Conservation (phyloP, 2,888 invertebrate species). For the Parasteatoda lunata region DNA sequence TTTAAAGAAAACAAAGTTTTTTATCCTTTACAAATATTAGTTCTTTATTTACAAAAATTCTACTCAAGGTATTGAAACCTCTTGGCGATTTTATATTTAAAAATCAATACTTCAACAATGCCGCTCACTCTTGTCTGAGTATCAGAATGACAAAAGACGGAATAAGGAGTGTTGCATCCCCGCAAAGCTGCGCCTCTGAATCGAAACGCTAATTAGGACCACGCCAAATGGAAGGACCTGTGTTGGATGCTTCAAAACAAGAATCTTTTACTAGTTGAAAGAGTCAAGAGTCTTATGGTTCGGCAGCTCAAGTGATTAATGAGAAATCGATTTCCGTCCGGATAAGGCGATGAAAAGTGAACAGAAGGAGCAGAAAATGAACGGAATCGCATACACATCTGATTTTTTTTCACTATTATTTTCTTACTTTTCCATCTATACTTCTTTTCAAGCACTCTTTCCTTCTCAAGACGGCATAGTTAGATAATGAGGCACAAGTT, state of each 20-base stretch:
- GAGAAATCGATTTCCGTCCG: slow-evolving; percentile 39
- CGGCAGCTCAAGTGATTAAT: slow-evolving; percentile 60
- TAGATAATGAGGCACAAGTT: slow-evolving; percentile 39
- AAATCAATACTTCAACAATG: too few relatives aligned
- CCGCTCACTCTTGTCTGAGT: too few relatives aligned
- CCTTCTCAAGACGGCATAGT: background rate
- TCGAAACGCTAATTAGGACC: slow-evolving; percentile 40
- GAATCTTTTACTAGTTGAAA: slow-evolving; percentile 4
- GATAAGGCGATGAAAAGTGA: slow-evolving; percentile 50
- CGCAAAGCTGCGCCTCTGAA: background rate
- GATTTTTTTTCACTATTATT: slow-evolving; percentile 1
- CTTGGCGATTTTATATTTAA: too few relatives aligned
- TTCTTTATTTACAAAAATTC: too few relatives aligned
- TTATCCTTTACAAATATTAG: too few relatives aligned
- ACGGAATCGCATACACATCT: background rate
- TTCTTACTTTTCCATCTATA: background rate
- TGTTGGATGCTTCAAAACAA: slow-evolving; percentile 18
- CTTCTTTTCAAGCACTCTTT: slow-evolving; percentile 6
- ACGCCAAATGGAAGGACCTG: slow-evolving; percentile 15
- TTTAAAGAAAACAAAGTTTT: too few relatives aligned
- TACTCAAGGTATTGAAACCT: too few relatives aligned
- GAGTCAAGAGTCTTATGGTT: slow-evolving; percentile 44
- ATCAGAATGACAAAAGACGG: too few relatives aligned
- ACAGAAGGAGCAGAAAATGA: slow-evolving; percentile 21
- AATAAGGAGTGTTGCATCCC: too few relatives aligned